Evolutionary conservation across 2,797 vertebrate genomes (phyloP).

Genomic region (Leucoraja ocellata): DNA sequence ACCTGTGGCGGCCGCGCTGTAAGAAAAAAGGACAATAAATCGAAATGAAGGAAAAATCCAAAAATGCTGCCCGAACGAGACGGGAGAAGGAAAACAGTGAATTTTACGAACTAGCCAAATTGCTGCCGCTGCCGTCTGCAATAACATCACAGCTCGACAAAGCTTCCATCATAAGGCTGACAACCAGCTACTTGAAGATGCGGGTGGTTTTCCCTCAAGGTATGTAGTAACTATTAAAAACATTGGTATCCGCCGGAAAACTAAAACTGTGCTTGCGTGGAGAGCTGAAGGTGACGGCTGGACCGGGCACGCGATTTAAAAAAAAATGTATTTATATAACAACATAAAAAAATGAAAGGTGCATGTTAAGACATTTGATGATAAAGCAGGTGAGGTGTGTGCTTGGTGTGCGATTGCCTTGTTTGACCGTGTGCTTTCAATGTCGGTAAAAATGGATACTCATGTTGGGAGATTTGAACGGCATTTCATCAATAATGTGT

Average conservation of each 20-base stretch:
- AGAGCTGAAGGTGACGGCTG: not conserved
- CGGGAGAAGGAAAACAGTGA: conserved; percentile 96
- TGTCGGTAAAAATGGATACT: not conserved
- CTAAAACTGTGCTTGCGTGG: not conserved
- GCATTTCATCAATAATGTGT: not conserved
- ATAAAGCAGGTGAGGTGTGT: too few relatives aligned
- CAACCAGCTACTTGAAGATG: conserved; percentile 95
- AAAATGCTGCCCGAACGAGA: conserved; percentile 92
- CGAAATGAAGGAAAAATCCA: conserved; percentile 96
- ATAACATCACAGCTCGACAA: conserved; percentile 98
- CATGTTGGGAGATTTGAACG: not conserved
- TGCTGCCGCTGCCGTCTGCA: conserved; percentile 87
- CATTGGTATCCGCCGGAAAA: not conserved
- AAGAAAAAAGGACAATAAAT: conserved; percentile 41
- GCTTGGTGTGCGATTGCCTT: not conserved
- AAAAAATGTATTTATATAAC: too few relatives aligned
- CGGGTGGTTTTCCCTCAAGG: conserved; percentile 91
- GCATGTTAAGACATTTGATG: not conserved
- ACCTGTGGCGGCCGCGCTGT: conserved; percentile 17
- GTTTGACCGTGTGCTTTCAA: not conserved
- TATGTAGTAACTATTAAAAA: conserved; percentile 52
- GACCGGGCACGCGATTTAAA: too few relatives aligned
- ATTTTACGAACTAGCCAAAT: conserved; percentile 94
- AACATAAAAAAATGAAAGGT: not conserved
- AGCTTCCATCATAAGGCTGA: conserved; percentile 94